A percentile compares a stretch with the other conserved stretches of the same genome.
These are phyloP conservation scores for Metellina segmentata DNA, from an alignment of 2,888 invertebrate genomes.

Conservation along the genomic window DNA sequence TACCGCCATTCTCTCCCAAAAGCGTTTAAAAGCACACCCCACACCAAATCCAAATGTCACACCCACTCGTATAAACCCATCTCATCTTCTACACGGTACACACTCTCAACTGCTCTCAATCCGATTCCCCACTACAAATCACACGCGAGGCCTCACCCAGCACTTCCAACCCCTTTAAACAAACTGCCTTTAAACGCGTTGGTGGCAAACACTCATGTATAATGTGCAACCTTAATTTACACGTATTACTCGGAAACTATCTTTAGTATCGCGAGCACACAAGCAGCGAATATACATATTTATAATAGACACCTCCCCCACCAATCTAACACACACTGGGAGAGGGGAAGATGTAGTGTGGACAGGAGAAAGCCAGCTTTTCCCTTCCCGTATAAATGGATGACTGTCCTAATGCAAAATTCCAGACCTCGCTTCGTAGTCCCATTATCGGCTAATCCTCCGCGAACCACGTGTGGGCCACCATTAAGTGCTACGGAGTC, in stretches of 20 bases:
- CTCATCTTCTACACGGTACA: too few species aligned
- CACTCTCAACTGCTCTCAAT: too few species aligned
- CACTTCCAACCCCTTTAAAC: too few species aligned
- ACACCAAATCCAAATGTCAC: too few species aligned
- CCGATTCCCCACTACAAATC: too few species aligned
- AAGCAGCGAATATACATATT: slow-evolving; percentile 24
- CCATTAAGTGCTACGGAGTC: slow-evolving; percentile 37
- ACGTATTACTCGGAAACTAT: slow-evolving; percentile 16
- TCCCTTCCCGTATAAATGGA: slow-evolving; percentile 6
- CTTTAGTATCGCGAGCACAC: slow-evolving; percentile 15
- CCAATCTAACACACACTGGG: neutral
- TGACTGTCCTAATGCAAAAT: slow-evolving; percentile 41
- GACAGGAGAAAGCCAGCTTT: neutral
- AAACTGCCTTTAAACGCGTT: too few species aligned
- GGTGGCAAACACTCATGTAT: slow-evolving; percentile 34
- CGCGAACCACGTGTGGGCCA: slow-evolving; percentile 11
- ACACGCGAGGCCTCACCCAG: too few species aligned
- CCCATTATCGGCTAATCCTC: slow-evolving; percentile 51
- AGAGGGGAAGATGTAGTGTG: neutral
- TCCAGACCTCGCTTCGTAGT: slow-evolving; percentile 20
- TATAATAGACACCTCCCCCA: slow-evolving; percentile 25
- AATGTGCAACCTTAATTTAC: slow-evolving; percentile 41
- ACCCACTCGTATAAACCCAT: too few species aligned
- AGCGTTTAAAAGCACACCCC: too few species aligned
- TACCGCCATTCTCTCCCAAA: too few species aligned